Percentiles rank a stretch among this genome's conserved stretches.
Evolutionary conservation across 1,140 invertebrate species (phyloP).

Genomic region (Augochlora pura): DNA sequence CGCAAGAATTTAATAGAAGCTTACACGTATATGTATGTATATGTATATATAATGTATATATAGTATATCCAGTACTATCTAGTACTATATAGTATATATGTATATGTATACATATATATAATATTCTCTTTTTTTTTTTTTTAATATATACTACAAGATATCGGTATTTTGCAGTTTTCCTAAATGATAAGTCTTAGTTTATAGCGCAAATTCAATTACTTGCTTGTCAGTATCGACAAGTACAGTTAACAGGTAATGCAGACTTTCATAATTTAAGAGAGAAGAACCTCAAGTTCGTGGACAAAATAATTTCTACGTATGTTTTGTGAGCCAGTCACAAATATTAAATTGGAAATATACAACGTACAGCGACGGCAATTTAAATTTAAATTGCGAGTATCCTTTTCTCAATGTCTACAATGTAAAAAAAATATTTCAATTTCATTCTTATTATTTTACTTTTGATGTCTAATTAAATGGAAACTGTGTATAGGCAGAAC

Average conservation of each 20-base stretch:
- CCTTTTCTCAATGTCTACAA: slow-evolving; percentile 19
- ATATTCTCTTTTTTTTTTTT: slow-evolving; percentile 5
- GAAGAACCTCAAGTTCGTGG: slow-evolving; percentile 39
- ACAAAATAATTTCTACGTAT: slow-evolving; percentile 31
- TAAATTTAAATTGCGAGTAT: slow-evolving; percentile 29
- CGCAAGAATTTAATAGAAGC: slow-evolving; percentile 67
- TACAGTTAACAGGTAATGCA: slow-evolving; percentile 53
- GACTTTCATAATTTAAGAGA: slow-evolving; percentile 54
- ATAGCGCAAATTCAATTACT: slow-evolving; percentile 48
- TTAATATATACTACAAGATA: slow-evolving; percentile 53
- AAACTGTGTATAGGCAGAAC: slow-evolving; percentile 20
- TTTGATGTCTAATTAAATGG: slow-evolving; percentile 32
- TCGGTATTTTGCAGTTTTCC: slow-evolving; percentile 52
- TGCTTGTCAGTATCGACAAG: slow-evolving; percentile 39
- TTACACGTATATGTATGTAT: slow-evolving; percentile 16
- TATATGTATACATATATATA: slow-evolving; percentile 13
- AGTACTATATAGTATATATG: slow-evolving; percentile 5
- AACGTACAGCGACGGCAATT: slow-evolving; percentile 30
- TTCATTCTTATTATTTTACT: slow-evolving; percentile 18
- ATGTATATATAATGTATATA: slow-evolving; percentile 6
- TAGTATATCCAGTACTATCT: no score
- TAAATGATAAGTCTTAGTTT: slow-evolving; percentile 47
- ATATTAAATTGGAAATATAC: slow-evolving; percentile 40
- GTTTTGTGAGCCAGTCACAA: slow-evolving; percentile 56
- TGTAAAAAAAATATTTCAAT: slow-evolving; percentile 49